phyloP scores from a whole-genome alignment of 2,888 invertebrate genomes.

The Spilarctia lutea region DNA sequence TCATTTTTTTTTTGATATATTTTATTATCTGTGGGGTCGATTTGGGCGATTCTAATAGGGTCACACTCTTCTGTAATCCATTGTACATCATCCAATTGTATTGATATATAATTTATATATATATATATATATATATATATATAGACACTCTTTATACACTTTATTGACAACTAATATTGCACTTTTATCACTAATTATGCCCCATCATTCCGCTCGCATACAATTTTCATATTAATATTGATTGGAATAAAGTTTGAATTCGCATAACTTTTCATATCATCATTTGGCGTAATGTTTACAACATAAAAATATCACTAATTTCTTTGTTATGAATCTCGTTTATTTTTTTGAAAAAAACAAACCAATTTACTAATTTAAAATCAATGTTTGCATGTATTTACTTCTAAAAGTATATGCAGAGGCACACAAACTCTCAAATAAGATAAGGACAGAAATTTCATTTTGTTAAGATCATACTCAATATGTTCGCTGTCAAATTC shows the following conservation, averaged over 20 bases:
- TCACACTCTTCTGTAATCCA: not conserved
- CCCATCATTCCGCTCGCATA: constrained; percentile 27
- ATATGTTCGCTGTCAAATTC: constrained; percentile 6
- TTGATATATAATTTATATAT: not conserved
- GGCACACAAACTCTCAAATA: not conserved
- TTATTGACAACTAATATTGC: constrained; percentile 58
- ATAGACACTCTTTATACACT: not conserved
- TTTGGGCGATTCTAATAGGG: not conserved
- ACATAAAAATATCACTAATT: not conserved
- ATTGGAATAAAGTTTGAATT: not conserved
- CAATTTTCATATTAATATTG: not conserved
- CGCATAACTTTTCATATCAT: not conserved
- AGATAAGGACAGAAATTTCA: not conserved
- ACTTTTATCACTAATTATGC: constrained; percentile 54
- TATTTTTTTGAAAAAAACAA: not conserved
- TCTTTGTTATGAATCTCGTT: not conserved
- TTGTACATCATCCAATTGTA: not conserved
- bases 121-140: constrained; percentile 9
- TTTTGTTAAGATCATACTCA: no score
- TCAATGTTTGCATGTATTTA: not conserved
- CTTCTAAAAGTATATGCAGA: not conserved
- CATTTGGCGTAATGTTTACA: not conserved
- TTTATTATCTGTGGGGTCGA: not conserved
- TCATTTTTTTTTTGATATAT: not conserved
- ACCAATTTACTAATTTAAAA: not conserved